Conservation (phyloP, 2,888 invertebrate genomes). For the Acrocyrtus sp. region DNA sequence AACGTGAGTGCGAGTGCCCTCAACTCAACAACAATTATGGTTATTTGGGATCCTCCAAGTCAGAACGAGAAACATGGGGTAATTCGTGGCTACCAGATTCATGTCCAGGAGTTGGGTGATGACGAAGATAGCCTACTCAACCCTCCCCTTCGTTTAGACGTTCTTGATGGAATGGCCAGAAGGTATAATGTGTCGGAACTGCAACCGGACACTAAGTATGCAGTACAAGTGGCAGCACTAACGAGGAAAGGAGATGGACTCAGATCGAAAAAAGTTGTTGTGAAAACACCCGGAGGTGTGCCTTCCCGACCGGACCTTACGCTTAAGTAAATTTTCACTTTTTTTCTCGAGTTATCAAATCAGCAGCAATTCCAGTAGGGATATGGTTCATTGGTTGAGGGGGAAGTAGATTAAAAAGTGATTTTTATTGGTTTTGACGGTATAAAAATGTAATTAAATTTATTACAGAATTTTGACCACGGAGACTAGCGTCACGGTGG, state of each 20-base stretch:
- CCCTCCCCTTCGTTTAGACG: constrained; percentile 87
- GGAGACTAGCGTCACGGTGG: constrained; percentile 87
- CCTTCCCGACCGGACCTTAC: constrained; percentile 85
- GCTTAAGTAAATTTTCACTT: constrained; percentile 74
- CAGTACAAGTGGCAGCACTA: constrained; percentile 93
- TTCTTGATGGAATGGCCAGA: constrained; percentile 82
- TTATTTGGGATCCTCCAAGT: constrained; percentile 93
- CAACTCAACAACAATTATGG: constrained; percentile 96
- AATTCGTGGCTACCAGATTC: constrained; percentile 96
- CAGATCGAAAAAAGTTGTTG: constrained; percentile 83
- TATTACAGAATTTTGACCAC: constrained; percentile 79
- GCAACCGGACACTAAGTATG: constrained; percentile 95
- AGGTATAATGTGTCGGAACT: constrained; percentile 77
- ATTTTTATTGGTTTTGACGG: constrained; percentile 31
- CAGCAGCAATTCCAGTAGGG: no score
- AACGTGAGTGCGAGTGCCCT: constrained; percentile 88
- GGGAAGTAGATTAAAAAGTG: not conserved
- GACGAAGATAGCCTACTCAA: constrained; percentile 85
- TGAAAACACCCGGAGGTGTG: constrained; percentile 93
- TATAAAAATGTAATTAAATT: constrained; percentile 63
- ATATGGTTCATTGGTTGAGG: not conserved
- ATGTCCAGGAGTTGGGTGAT: constrained; percentile 75
- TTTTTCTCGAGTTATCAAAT: not conserved
- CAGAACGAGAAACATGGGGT: constrained; percentile 94
- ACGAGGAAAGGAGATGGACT: constrained; percentile 98